These are phyloP conservation scores for Tuberolachnus salignus DNA, from an alignment of 2,888 invertebrate genomes.

Conservation along the genomic window DNA sequence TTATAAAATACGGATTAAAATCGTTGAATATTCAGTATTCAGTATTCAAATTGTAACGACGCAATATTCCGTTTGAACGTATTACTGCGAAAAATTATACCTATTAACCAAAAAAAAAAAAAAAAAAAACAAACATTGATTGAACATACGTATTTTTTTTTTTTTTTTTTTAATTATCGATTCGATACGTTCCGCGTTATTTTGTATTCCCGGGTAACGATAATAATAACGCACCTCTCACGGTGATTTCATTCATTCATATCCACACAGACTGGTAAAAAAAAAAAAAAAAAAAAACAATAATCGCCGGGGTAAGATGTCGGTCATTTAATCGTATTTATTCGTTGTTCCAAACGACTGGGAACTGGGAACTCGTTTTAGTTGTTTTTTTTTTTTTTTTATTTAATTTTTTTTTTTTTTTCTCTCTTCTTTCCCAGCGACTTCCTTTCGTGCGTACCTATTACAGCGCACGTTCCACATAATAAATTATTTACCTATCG, in stretches of 20 bases:
- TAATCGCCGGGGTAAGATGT: conserved; percentile 22
- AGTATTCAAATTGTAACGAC: too few relatives aligned
- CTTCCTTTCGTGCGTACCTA: conserved; percentile 37
- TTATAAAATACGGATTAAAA: too few relatives aligned
- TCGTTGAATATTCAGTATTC: too few relatives aligned
- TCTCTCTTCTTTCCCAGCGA: conserved; percentile 7
- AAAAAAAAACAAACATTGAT: too few relatives aligned
- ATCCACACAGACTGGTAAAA: too few relatives aligned
- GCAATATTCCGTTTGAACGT: too few relatives aligned
- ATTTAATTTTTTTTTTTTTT: conserved; percentile 29
- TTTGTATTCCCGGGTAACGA: background rate
- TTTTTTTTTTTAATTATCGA: background rate
- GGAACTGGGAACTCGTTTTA: conserved; percentile 47
- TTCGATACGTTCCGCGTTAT: background rate
- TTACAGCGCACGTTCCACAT: conserved; percentile 35
- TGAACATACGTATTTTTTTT: too few relatives aligned
- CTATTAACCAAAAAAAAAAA: too few relatives aligned
- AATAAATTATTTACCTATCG: conserved; percentile 50
- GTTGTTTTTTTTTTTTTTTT: conserved; percentile 8
- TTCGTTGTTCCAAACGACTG: conserved; percentile 38
- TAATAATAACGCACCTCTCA: background rate
- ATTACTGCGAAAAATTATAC: too few relatives aligned
- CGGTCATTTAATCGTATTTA: conserved; percentile 52
- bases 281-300: too few relatives aligned
- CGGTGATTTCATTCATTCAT: conserved; percentile 34